Evolutionary conservation across 1,140 invertebrate genomes (phyloP).

Genomic region (Apis cerana): DNA sequence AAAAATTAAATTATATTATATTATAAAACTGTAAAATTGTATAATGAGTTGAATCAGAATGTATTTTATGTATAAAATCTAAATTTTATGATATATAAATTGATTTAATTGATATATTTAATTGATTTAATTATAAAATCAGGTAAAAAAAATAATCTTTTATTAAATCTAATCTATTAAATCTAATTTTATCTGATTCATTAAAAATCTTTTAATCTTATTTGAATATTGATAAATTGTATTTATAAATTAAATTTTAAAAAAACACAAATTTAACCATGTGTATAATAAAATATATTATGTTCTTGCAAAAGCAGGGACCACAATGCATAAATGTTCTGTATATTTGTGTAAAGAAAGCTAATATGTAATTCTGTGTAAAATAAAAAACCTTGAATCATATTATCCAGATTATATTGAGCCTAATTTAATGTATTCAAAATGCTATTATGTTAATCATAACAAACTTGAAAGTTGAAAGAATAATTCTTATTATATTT

Average conservation of each 20-base stretch:
- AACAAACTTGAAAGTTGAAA: neutral
- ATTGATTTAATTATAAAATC: neutral
- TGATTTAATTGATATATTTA: no score
- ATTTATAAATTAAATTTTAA: neutral
- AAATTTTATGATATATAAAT: neutral
- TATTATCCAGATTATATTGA: neutral
- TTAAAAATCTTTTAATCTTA: neutral
- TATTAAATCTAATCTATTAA: no score
- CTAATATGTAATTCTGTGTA: conserved; percentile 35
- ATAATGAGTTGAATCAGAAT: neutral
- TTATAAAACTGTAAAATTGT: neutral
- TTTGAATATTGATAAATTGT: neutral
- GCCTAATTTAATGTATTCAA: neutral
- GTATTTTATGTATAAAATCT: neutral
- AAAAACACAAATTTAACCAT: neutral
- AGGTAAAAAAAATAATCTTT: neutral
- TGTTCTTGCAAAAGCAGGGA: conserved; percentile 35
- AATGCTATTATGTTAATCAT: neutral
- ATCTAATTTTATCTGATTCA: neutral
- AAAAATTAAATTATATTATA: conserved; percentile 11
- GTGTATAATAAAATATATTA: conserved; percentile 7
- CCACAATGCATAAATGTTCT: conserved; percentile 35
- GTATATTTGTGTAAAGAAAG: conserved; percentile 45
- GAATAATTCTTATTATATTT: neutral
- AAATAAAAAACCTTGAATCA: conserved; percentile 25